phyloP scores from a whole-genome alignment of 1,140 invertebrate genomes.

The Piezodorus guildinii region DNA sequence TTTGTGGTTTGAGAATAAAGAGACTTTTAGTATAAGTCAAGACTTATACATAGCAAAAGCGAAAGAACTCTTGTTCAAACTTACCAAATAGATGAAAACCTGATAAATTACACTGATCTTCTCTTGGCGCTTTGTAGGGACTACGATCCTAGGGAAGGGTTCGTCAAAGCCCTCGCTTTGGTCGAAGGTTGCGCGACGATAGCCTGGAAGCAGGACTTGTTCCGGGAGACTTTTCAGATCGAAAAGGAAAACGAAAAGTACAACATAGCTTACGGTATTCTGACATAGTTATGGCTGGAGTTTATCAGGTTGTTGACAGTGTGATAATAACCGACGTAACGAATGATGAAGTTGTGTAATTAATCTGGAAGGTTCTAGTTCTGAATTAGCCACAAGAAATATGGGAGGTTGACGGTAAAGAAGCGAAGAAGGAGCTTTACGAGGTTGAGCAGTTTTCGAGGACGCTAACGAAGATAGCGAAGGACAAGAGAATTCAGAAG shows the following conservation, averaged over 20 bases:
- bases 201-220: not conserved
- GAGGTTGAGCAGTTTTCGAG: not conserved
- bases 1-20: constrained; percentile 44
- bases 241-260: not conserved
- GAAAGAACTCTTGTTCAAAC: constrained; percentile 41
- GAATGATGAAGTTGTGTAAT: too few relatives aligned
- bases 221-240: not conserved
- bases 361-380: too few relatives aligned
- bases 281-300: not conserved
- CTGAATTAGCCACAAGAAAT: too few relatives aligned
- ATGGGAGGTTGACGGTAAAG: too few relatives aligned
- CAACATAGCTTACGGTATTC: not conserved
- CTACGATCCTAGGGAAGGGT: constrained; percentile 38
- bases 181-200: not conserved
- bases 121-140: constrained; percentile 47
- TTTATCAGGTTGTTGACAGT: not conserved
- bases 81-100: constrained; percentile 37
- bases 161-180: constrained; percentile 42
- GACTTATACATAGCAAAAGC: constrained; percentile 34
- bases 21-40: constrained; percentile 29
- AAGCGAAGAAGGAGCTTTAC: not conserved
- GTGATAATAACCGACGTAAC: not conserved
- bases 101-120: constrained; percentile 45
- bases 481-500: not conserved
- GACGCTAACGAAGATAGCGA: not conserved